phyloP scores from a whole-genome alignment of 2,888 invertebrate genomes.

The Rhorus exstirpatorius region DNA sequence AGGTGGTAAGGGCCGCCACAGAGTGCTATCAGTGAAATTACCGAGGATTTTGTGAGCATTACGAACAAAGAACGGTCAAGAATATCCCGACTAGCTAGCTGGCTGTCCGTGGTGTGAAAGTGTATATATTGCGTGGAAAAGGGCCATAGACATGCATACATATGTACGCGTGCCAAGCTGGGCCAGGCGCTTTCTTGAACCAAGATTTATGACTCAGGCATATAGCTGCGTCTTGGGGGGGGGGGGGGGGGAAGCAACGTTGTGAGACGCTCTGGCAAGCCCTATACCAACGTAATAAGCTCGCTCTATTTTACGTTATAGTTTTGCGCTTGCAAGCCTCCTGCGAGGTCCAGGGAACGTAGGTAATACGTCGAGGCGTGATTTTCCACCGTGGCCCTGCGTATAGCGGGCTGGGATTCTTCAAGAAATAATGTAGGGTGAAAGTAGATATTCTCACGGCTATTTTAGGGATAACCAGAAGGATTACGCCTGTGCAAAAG shows the following conservation, averaged over 20 bases:
- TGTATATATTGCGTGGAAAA: constrained; percentile 65
- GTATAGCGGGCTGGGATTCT: constrained; percentile 2
- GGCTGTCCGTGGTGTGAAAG: constrained; percentile 71
- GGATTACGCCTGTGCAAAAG: background rate
- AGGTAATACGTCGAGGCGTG: constrained; percentile 43
- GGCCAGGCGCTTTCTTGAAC: constrained; percentile 55
- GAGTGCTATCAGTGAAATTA: constrained; percentile 22
- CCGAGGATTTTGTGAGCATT: constrained; percentile 28
- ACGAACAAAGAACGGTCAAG: constrained; percentile 42
- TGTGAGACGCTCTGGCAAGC: constrained; percentile 40
- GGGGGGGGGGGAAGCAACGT: too few species aligned
- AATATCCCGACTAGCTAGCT: background rate
- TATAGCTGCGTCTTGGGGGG: constrained; percentile 29
- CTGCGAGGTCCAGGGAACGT: constrained; percentile 27
- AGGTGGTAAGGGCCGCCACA: background rate
- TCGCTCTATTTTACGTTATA: constrained; percentile 63
- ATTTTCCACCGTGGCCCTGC: constrained; percentile 26
- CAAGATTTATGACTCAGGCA: constrained; percentile 68
- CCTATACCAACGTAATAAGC: constrained; percentile 71
- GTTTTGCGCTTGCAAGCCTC: constrained; percentile 24
- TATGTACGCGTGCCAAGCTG: constrained; percentile 21
- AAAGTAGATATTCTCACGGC: constrained; percentile 3
- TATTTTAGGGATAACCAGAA: background rate
- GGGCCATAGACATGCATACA: constrained; percentile 26
- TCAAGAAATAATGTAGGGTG: constrained; percentile 2